Conservation (phyloP, 2,113 vertebrate species). For the Electrona antarctica region DNA sequence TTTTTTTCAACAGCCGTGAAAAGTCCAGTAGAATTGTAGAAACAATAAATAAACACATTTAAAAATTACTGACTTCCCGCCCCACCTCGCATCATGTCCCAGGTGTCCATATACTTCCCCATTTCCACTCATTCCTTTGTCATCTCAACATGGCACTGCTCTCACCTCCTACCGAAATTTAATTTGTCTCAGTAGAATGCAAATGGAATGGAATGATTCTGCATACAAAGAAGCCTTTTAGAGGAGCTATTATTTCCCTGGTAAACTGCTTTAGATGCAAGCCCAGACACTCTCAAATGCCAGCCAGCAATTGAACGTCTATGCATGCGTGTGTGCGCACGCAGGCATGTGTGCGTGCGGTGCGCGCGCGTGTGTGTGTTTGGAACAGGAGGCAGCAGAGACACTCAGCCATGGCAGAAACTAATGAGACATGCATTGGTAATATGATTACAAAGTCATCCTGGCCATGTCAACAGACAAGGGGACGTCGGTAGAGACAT, state of each 20-base stretch:
- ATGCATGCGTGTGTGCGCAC: conserved; percentile 26
- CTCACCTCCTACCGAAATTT: conserved; percentile 64
- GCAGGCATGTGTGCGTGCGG: neutral
- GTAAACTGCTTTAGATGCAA: conserved; percentile 77
- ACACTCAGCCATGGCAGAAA: conserved; percentile 73
- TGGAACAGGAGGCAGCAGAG: conserved; percentile 45
- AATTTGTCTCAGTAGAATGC: conserved; percentile 74
- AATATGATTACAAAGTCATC: conserved; percentile 76
- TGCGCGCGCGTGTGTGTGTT: conserved; percentile 10
- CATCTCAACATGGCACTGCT: conserved; percentile 42
- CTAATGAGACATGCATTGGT: conserved; percentile 73
- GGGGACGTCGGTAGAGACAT: conserved; percentile 38
- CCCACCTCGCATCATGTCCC: conserved; percentile 22
- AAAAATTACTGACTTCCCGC: neutral
- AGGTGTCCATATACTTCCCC: conserved; percentile 4
- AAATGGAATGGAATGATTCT: conserved; percentile 68
- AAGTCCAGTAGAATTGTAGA: conserved; percentile 22
- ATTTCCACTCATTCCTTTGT: conserved; percentile 44
- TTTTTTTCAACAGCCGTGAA: neutral
- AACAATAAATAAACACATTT: conserved; percentile 5
- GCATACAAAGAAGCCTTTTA: conserved; percentile 74
- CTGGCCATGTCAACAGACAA: conserved; percentile 47
- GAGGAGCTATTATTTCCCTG: conserved; percentile 70
- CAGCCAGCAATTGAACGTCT: conserved; percentile 63
- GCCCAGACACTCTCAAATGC: conserved; percentile 66